Percentiles rank a stretch among this genome's conserved stretches.
Conservation (phyloP, 2,113 vertebrate genomes). For the Alouatta palliata region DNA sequence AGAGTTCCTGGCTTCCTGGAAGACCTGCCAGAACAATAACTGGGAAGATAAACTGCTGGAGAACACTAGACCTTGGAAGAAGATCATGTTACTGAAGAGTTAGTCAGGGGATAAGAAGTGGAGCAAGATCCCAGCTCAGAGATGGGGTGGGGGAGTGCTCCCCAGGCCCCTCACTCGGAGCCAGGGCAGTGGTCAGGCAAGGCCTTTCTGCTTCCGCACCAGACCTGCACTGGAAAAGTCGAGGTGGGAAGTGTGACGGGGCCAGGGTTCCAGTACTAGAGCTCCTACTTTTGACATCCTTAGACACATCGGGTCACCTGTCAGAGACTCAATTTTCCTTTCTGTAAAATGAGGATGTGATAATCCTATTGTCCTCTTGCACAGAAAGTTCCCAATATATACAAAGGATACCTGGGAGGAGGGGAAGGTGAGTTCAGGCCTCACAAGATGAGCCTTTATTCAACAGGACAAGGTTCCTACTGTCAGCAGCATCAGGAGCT, state of each 20-base stretch:
- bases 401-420: neutral
- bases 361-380: neutral
- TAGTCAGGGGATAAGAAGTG: too few relatives aligned
- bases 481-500: neutral
- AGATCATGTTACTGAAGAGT: neutral
- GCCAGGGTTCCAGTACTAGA: neutral
- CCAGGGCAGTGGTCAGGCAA: neutral
- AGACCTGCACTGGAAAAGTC: fast-evolving
- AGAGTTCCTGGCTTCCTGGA: neutral
- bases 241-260: neutral
- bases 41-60: neutral
- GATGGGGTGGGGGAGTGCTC: neutral
- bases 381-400: neutral
- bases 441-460: neutral
- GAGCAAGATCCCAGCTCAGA: neutral
- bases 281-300: neutral
- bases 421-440: neutral
- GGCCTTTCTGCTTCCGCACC: neutral
- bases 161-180: neutral
- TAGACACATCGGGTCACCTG: neutral
- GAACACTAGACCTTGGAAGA: neutral
- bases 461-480: neutral
- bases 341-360: neutral
- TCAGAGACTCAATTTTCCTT: neutral
- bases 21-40: conserved; percentile 2